These are phyloP conservation scores for Spodoptera exigua DNA, from an alignment of 2,888 invertebrate genomes.

Conservation along the genomic window DNA sequence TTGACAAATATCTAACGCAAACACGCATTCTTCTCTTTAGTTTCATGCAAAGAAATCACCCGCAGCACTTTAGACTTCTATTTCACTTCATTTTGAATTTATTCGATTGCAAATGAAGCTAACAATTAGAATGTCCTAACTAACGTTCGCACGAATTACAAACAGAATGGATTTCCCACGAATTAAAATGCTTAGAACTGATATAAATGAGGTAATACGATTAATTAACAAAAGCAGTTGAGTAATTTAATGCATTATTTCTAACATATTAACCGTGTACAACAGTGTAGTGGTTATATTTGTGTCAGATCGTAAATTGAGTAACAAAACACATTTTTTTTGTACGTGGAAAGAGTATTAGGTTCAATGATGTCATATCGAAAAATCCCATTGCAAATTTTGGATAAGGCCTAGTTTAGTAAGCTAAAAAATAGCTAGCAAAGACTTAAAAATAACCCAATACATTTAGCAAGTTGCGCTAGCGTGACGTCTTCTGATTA, in stretches of 20 bases:
- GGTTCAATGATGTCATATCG: no score
- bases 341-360: no score
- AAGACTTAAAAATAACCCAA: no score
- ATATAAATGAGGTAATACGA: constrained; percentile 48
- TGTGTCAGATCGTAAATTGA: constrained; percentile 27
- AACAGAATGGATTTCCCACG: constrained; percentile 59
- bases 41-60: constrained; percentile 49
- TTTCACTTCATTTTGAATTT: constrained; percentile 37
- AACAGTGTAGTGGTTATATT: constrained; percentile 18
- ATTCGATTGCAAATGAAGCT: constrained; percentile 30
- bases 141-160: constrained; percentile 47
- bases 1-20: constrained; percentile 78
- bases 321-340: neutral
- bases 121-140: constrained; percentile 38
- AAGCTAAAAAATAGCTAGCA: no score
- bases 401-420: no score
- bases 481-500: no score
- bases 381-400: no score
- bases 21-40: constrained; percentile 72
- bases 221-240: constrained; percentile 51
- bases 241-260: constrained; percentile 52
- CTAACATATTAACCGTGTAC: constrained; percentile 23
- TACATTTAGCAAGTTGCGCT: no score
- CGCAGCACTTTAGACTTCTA: constrained; percentile 16
- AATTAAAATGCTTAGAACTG: constrained; percentile 45